Evolutionary conservation across 2,888 invertebrate genomes (phyloP).

Genomic region (Dicycla oo): DNA sequence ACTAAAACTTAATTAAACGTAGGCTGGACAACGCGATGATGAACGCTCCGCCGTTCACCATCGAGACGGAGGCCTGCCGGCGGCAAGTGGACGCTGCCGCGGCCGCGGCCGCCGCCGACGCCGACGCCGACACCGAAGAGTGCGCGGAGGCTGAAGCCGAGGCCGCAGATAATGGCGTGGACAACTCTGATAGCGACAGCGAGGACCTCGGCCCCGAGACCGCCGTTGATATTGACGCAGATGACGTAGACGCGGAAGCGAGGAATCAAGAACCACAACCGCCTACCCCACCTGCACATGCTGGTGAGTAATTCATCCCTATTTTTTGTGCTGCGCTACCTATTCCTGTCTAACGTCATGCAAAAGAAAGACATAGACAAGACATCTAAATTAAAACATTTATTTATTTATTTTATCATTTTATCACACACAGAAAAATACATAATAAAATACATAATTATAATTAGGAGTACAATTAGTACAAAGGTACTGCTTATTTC

Average conservation of each 20-base stretch:
- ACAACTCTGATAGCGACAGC: slow-evolving; percentile 90
- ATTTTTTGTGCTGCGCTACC: background rate
- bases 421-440: too few species aligned
- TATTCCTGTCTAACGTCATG: background rate
- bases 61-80: slow-evolving; percentile 84
- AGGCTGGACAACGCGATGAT: slow-evolving; percentile 89
- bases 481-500: too few species aligned
- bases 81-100: slow-evolving; percentile 76
- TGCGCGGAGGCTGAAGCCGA: slow-evolving; percentile 70
- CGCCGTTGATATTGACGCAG: slow-evolving; percentile 94
- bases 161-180: slow-evolving; percentile 81
- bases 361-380: background rate
- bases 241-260: slow-evolving; percentile 88
- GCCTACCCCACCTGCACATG: slow-evolving; percentile 91
- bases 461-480: too few species aligned
- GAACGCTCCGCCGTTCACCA: slow-evolving; percentile 86
- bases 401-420: too few species aligned
- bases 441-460: too few species aligned
- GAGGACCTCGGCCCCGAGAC: slow-evolving; percentile 94
- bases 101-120: slow-evolving; percentile 71
- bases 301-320: slow-evolving; percentile 80
- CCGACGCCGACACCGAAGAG: slow-evolving; percentile 77
- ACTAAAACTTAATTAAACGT: background rate
- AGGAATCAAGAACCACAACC: slow-evolving; percentile 86
- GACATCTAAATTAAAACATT: background rate